phyloP scores from a whole-genome alignment of 2,113 vertebrate genomes.

The Benthochromis sp. region DNA sequence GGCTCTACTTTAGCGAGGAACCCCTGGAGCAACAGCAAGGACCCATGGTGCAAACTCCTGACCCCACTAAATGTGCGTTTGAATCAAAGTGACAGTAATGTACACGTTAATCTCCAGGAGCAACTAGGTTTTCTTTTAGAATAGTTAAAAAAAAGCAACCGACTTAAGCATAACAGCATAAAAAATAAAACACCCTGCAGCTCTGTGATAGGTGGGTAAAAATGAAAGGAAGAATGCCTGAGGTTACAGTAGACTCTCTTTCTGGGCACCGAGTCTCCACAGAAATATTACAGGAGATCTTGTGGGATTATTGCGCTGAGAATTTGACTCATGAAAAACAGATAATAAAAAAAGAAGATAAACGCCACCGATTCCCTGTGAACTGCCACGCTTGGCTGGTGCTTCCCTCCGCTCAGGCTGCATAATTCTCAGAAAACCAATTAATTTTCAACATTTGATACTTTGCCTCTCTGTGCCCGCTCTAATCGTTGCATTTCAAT shows the following conservation, averaged over 20 bases:
- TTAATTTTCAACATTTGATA: neutral
- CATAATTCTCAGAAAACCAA: conserved; percentile 6
- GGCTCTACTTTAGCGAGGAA: neutral
- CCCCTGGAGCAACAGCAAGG: neutral
- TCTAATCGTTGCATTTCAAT: neutral
- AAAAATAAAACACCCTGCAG: neutral
- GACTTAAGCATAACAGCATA: neutral
- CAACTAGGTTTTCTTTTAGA: neutral
- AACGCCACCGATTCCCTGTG: neutral
- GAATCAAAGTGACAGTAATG: neutral
- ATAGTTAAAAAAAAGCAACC: neutral
- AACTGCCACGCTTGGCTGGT: conserved; percentile 16
- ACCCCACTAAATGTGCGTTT: neutral
- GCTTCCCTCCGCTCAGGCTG: neutral
- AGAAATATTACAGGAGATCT: conserved; percentile 4
- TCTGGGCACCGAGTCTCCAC: neutral
- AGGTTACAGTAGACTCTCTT: neutral
- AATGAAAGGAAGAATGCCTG: neutral
- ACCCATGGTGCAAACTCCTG: neutral
- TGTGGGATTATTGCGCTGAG: neutral
- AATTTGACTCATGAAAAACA: neutral
- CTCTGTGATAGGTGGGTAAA: neutral
- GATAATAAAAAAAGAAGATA: neutral
- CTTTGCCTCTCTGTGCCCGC: neutral
- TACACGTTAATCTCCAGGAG: neutral